Conservation (phyloP, 2,113 vertebrate genomes). For the Cochlearius cochlearius region DNA sequence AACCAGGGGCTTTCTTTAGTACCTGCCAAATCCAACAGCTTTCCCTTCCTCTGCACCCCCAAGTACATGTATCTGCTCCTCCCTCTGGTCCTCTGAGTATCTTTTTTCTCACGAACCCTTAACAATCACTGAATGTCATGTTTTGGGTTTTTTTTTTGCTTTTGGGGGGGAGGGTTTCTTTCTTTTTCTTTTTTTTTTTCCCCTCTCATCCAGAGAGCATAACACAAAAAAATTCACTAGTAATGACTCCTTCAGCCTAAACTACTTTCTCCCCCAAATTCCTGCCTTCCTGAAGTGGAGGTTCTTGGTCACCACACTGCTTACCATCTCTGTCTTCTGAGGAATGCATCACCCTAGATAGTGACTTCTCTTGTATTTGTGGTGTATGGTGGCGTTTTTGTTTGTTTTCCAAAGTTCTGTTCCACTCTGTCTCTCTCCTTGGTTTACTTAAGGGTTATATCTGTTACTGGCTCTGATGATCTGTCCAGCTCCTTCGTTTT, state of each 20-base stretch:
- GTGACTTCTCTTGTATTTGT: background rate
- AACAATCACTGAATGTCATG: accelerated
- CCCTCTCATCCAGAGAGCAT: background rate
- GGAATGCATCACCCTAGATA: background rate
- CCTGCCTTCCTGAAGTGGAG: background rate
- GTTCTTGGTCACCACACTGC: background rate
- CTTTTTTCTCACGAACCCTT: background rate
- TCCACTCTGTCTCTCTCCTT: background rate
- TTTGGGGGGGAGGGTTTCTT: too few relatives aligned
- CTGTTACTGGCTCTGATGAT: background rate
- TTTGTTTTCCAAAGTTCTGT: background rate
- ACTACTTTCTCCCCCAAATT: background rate
- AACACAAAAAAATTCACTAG: background rate
- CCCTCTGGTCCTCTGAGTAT: background rate
- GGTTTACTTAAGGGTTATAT: background rate
- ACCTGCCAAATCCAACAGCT: background rate
- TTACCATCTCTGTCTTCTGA: background rate
- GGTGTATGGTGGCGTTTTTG: background rate
- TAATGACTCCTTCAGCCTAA: background rate
- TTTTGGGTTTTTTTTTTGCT: background rate
- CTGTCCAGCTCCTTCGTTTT: background rate
- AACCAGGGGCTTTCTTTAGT: background rate
- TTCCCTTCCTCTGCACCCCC: background rate
- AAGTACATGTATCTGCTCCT: accelerated
- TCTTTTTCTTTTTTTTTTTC: background rate